A percentile compares a stretch with the other conserved stretches of the same genome.
These are phyloP conservation scores for Centroberyx gerrardi DNA, from an alignment of 2,797 vertebrate species.

Conservation along the genomic window DNA sequence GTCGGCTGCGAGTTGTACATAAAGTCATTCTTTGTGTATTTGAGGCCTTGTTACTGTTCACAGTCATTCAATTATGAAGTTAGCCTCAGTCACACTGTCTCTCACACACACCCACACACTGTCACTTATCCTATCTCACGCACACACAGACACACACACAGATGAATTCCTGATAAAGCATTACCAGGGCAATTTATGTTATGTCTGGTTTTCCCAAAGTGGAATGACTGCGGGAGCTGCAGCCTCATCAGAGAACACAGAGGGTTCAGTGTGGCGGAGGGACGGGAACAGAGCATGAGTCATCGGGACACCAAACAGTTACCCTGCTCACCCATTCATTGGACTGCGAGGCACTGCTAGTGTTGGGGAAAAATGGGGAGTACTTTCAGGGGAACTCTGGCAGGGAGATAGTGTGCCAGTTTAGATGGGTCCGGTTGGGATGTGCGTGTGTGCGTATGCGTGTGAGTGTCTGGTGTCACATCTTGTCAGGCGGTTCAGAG, in stretches of 20 bases:
- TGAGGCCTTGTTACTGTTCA: slow-evolving; percentile 37
- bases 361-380: background rate
- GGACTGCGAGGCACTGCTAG: background rate
- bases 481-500: too few species aligned
- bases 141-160: background rate
- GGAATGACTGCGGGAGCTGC: slow-evolving; percentile 27
- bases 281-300: background rate
- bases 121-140: background rate
- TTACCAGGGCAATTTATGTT: background rate
- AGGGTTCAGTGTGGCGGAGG: slow-evolving; percentile 52
- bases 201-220: slow-evolving; percentile 35
- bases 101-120: slow-evolving; percentile 10
- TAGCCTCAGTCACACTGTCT: slow-evolving; percentile 29
- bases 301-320: background rate
- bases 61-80: slow-evolving; percentile 40
- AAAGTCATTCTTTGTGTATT: slow-evolving; percentile 41
- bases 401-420: background rate
- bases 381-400: background rate
- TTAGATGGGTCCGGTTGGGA: too few species aligned
- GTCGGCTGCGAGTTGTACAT: slow-evolving; percentile 37
- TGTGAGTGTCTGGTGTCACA: too few species aligned
- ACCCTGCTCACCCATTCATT: background rate
- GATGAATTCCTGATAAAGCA: slow-evolving; percentile 3
- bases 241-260: slow-evolving; percentile 38
- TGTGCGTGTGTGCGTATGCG: too few species aligned